Base-by-base conservation (phyloP, 2,888 invertebrate genomes). In the Folsomia candida region DNA sequence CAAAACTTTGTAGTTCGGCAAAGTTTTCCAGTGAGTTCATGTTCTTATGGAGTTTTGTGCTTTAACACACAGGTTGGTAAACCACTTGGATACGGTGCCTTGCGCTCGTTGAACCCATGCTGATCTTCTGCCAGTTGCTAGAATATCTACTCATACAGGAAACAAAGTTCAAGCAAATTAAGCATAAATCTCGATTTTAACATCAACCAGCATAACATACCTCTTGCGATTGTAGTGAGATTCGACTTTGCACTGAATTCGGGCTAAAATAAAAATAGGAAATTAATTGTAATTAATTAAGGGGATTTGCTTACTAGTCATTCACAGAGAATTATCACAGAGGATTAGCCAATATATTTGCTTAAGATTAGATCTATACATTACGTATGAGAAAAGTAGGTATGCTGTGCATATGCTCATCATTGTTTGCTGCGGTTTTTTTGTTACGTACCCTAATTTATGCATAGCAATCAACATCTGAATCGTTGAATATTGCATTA, bases 31-130 rank as follows among this genome's bases (percentile, higher is more conserved):
- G 4, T n/a, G 14, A 37, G 6, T 65, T 74, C 51, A 75, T 28
- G 76, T 76, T 67, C 74, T 65, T 51, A 77, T 74, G 2, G 77
- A 72, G 54, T 78, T 79, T 69, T 80, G 80, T 24, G 80, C 80
- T 67, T 69, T 51, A 14, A 76, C 78, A 63, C 80, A 80, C 54
- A 80, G 74, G 72, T 78, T 78, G 9, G 80, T 78, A 26, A 80
- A 65, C 80, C 80, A 80, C 69, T 78, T 80, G 29, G 80, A 80
- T 28, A 80, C 68, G 37, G 73, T 72, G 37, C 80, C 78, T 54
- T 78, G 78, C 11, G 80, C 80, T 68, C 78, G 47, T 70, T 78
- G 57, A 20, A 61, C 51, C 74, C 74, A 76, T 4, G 51, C 51
- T 2, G 51, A 37, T 64, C 64, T 29, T 29, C 26, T 9, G 11